Evolutionary conservation across 2,888 invertebrate genomes (phyloP).

Genomic region (Metopia argyrocephala): DNA sequence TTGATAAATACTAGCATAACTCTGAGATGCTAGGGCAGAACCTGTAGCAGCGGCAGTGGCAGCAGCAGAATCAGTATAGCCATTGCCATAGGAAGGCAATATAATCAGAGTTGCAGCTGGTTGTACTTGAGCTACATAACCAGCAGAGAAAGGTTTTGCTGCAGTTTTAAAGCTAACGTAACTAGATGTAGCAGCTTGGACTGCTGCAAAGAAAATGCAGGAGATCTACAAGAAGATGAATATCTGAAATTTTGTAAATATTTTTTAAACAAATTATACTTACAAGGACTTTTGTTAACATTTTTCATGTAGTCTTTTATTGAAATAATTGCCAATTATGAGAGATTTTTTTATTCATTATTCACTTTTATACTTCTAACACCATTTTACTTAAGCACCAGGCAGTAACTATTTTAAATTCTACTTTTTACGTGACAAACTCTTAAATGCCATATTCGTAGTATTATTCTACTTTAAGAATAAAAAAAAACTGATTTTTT

Average conservation of each 20-base stretch:
- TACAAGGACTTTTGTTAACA: slow-evolving; percentile 64
- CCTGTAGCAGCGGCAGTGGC: not conserved
- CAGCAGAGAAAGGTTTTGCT: slow-evolving; percentile 2
- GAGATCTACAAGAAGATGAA: slow-evolving; percentile 46
- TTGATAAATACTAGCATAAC: slow-evolving; percentile 6
- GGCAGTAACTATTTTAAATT: slow-evolving; percentile 33
- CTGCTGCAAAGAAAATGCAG: slow-evolving; percentile 60
- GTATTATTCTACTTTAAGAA: slow-evolving; percentile 26
- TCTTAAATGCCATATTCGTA: slow-evolving; percentile 39
- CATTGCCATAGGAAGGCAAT: slow-evolving; percentile 17
- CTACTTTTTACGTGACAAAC: slow-evolving; percentile 67
- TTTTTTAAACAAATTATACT: slow-evolving; percentile 38
- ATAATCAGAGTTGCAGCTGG: slow-evolving; percentile 23
- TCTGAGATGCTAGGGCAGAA: not conserved
- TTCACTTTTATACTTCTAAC: slow-evolving; percentile 52
- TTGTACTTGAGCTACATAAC: slow-evolving; percentile 38
- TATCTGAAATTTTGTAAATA: not conserved
- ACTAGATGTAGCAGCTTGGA: slow-evolving; percentile 20
- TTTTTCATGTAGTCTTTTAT: slow-evolving; percentile 40
- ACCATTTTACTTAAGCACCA: slow-evolving; percentile 20
- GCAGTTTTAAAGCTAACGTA: slow-evolving; percentile 22
- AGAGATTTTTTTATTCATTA: not conserved
- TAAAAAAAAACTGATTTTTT: slow-evolving; percentile 16
- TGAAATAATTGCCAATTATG: slow-evolving; percentile 48
- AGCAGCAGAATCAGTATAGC: slow-evolving; percentile 4